Percentiles rank a stretch among this genome's conserved stretches.
Conservation (phyloP, 2,888 invertebrate genomes). For the Chaetoderma sp. region DNA sequence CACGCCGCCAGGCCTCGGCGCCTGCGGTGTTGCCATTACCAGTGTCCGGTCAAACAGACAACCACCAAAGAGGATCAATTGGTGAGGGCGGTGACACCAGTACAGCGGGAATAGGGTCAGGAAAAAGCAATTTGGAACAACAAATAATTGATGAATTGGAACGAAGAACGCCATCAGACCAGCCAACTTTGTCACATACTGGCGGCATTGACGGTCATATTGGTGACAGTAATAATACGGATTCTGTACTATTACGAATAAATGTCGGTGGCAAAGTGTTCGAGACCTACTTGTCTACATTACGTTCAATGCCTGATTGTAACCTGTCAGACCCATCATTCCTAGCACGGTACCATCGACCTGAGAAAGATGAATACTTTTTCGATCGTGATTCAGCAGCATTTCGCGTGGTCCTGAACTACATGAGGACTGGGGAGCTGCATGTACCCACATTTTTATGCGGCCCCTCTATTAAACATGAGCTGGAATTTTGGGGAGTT, state of each 20-base stretch:
- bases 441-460: conserved; percentile 62
- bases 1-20: no score
- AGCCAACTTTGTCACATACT: no score
- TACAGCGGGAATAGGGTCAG: no score
- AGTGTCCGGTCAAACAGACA: no score
- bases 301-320: conserved; percentile 46
- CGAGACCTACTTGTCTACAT: conserved; percentile 54
- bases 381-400: conserved; percentile 63
- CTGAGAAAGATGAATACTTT: conserved; percentile 53
- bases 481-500: conserved; percentile 65
- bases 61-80: no score
- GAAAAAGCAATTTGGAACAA: no score
- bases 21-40: no score
- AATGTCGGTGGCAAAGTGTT: conserved; percentile 59
- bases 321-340: conserved; percentile 51
- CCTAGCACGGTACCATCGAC: conserved; percentile 48
- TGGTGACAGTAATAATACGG: not conserved
- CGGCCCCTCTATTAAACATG: conserved; percentile 59
- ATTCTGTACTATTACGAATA: no score
- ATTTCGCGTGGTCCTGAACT: conserved; percentile 59
- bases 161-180: no score
- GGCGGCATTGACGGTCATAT: not conserved
- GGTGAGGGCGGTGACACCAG: no score
- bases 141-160: no score
- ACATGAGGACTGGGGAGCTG: conserved; percentile 60